Percentiles rank a stretch among this genome's conserved stretches.
phyloP scores from a whole-genome alignment of 1,140 invertebrate species.

The Zaprionus kolodkinae region DNA sequence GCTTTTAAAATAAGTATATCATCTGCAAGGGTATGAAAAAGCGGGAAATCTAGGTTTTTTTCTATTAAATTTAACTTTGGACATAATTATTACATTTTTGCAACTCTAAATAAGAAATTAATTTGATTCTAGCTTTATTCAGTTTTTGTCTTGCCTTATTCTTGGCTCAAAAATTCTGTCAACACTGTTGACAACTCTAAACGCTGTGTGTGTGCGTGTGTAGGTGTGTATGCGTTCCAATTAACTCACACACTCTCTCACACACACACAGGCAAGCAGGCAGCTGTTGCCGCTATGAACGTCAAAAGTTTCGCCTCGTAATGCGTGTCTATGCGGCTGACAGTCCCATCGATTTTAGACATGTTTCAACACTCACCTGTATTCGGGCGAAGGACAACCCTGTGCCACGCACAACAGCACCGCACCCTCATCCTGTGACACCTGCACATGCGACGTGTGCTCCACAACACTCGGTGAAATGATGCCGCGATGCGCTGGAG shows the following conservation, averaged over 20 bases:
- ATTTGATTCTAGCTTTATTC: no score
- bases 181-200: slow-evolving; percentile 48
- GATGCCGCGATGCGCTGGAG: slow-evolving; percentile 88
- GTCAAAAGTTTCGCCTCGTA: slow-evolving; percentile 71
- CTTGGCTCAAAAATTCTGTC: no score
- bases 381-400: slow-evolving; percentile 90
- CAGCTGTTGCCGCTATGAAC: slow-evolving; percentile 29
- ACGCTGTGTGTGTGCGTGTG: slow-evolving; percentile 31
- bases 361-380: slow-evolving; percentile 85
- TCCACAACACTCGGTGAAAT: slow-evolving; percentile 89
- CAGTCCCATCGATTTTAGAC: slow-evolving; percentile 61
- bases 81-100: no score
- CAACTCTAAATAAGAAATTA: no score
- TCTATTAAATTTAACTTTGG: no score
- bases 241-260: slow-evolving; percentile 68
- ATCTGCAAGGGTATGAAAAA: no score
- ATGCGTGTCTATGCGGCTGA: slow-evolving; percentile 39
- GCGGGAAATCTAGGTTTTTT: no score
- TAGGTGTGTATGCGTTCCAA: slow-evolving; percentile 64
- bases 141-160: no score
- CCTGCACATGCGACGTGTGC: slow-evolving; percentile 88
- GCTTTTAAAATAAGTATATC: no score
- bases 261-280: neutral
- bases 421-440: slow-evolving; percentile 90
- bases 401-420: slow-evolving; percentile 90